Conservation (phyloP, 2,888 invertebrate species). For the Notodonta dromedarius region DNA sequence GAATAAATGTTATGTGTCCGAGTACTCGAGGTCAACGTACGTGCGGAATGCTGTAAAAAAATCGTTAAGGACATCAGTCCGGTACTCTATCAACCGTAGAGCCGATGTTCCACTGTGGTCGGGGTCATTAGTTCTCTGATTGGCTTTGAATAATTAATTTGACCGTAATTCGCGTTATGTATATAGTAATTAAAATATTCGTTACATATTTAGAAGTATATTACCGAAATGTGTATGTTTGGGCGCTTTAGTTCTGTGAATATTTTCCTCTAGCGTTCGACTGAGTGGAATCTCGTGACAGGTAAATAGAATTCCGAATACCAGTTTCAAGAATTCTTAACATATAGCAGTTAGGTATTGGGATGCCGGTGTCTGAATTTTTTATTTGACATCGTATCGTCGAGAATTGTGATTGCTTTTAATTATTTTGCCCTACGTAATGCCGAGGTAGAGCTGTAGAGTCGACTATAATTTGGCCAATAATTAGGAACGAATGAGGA, state of each 20-base stretch:
- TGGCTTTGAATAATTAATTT: constrained; percentile 64
- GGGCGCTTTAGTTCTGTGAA: background rate
- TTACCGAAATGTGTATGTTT: background rate
- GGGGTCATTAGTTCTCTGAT: constrained; percentile 65
- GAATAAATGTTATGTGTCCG: constrained; percentile 73
- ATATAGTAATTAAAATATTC: constrained; percentile 5
- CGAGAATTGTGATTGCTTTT: background rate
- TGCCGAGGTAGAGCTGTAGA: background rate
- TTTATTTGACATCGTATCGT: background rate
- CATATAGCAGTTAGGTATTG: background rate
- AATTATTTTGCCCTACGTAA: constrained; percentile 5
- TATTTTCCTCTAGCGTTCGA: background rate
- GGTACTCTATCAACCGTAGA: constrained; percentile 62
- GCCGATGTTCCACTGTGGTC: constrained; percentile 54
- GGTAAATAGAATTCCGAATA: background rate
- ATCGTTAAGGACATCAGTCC: constrained; percentile 73
- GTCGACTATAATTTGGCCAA: background rate
- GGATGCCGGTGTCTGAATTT: background rate
- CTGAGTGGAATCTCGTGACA: background rate
- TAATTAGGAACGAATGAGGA: background rate
- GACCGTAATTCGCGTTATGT: constrained; percentile 33
- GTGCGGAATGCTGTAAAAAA: constrained; percentile 78
- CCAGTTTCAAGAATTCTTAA: background rate
- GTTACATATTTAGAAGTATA: background rate
- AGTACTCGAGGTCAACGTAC: constrained; percentile 77